Evolutionary conservation across 2,888 invertebrate genomes (phyloP), one percentile per base, ranked within the genome.

Genomic region (Perizoma flavofasciatum): DNA sequence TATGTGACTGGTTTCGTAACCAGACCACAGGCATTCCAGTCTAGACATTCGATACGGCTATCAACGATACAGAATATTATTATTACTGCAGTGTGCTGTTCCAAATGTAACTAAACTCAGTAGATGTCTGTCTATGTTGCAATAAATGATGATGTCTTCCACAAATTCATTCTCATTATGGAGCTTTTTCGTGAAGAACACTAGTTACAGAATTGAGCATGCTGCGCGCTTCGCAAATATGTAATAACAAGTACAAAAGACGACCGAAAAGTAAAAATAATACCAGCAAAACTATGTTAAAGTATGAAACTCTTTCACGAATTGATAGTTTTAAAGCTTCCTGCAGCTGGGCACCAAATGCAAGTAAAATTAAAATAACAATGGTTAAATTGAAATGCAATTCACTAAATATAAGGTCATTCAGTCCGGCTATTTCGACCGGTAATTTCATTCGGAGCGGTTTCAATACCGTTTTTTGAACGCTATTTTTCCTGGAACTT

Each of bases 371-470:
- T 3, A 22, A 22, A 22, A 22, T 22, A 6, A 37, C 65, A 74
- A 65, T 63, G 61, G 46, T 34, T 64, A 65, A 52, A 48, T 61
- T 53, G 55, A 59, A 66, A 59, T 64, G 49, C 61, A 65, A 70
- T 68, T 69, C 63, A 61, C 54, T 62, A 70, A 73, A 74, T 72
- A 68, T 68, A 67, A 69, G 71, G 69, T 66, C 59, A 66, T 70
- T 68, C 68, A 64, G 69, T 71, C 70, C 69, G 67, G 55, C 66
- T 43, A 55, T 5, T 37, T 60, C 70, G 51, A 10, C 51, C 11
- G 44, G 34, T 75, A 76, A 77, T 75, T 77, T 65, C 61, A 77
- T 75, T 73, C 59, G 11, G 67, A 67, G 61, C 68, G 59, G 63
- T 67, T 67, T 69, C 74, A 78, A 78, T 73, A 4, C 6, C 37